Conservation (phyloP, 2,888 invertebrate genomes). For the Tetrapedia diversipes region DNA sequence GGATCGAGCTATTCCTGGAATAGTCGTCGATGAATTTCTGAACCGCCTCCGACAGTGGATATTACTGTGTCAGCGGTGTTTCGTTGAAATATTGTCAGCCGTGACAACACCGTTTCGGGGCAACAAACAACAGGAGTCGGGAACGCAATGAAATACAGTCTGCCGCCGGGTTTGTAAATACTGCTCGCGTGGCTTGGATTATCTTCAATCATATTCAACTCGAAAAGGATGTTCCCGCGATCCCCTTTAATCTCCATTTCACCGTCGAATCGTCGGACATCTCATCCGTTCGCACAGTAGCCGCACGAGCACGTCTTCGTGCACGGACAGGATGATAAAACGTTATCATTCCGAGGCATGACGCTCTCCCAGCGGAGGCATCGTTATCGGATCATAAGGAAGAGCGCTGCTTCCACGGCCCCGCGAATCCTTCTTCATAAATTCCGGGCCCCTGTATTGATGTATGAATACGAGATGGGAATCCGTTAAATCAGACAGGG, state of each 20-base stretch:
- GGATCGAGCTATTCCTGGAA: neutral
- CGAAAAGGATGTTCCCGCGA: neutral
- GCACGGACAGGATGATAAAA: constrained; percentile 4
- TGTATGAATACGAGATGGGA: constrained; percentile 34
- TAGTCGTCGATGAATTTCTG: no score
- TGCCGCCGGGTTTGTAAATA: no score
- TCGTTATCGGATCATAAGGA: constrained; percentile 25
- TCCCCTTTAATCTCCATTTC: neutral
- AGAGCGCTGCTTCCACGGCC: neutral
- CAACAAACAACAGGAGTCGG: no score
- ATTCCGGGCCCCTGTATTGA: constrained; percentile 33
- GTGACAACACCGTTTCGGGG: neutral
- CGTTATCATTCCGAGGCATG: constrained; percentile 31
- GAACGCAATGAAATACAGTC: no score
- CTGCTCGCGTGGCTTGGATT: no score
- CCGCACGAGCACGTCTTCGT: neutral
- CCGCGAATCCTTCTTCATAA: constrained; percentile 43
- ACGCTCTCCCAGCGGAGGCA: neutral
- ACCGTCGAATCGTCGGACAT: neutral
- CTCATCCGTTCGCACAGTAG: neutral
- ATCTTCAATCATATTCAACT: no score
- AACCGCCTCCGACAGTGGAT: no score
- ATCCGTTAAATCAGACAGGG: constrained; percentile 34
- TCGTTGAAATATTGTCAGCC: neutral
- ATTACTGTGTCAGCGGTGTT: neutral